Conservation (phyloP, 2,888 invertebrate genomes). For the Limulus polyphemus region DNA sequence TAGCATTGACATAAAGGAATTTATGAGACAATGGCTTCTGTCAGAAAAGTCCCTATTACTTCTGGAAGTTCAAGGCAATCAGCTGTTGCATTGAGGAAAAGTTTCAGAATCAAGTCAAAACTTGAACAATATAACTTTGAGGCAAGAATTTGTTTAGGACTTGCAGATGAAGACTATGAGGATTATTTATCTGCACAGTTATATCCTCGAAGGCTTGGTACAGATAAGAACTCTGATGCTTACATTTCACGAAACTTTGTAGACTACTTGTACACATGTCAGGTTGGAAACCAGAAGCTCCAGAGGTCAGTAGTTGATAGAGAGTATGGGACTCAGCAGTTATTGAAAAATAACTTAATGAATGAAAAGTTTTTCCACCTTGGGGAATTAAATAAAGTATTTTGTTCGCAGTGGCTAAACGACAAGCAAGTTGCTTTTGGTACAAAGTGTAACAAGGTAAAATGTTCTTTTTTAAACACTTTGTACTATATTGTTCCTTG, state of each 20-base stretch:
- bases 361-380: conserved; percentile 20
- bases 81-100: no score
- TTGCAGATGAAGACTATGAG: no score
- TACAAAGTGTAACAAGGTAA: conserved; percentile 90
- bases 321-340: conserved; percentile 68
- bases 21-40: no score
- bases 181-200: no score
- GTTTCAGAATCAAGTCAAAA: no score
- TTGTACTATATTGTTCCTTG: no score
- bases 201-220: no score
- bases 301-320: conserved; percentile 6
- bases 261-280: conserved; percentile 6
- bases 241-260: conserved; percentile 4
- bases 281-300: conserved; percentile 4
- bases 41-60: no score
- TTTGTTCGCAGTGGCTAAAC: conserved; percentile 91
- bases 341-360: conserved; percentile 19
- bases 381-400: conserved; percentile 41
- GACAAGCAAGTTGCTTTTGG: conserved; percentile 91
- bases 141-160: no score
- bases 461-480: not conserved
- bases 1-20: no score
- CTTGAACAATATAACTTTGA: no score
- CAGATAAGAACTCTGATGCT: not conserved
- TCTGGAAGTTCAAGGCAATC: no score